phyloP scores from a whole-genome alignment of 1,140 invertebrate genomes.

The Heliothis subflexa region DNA sequence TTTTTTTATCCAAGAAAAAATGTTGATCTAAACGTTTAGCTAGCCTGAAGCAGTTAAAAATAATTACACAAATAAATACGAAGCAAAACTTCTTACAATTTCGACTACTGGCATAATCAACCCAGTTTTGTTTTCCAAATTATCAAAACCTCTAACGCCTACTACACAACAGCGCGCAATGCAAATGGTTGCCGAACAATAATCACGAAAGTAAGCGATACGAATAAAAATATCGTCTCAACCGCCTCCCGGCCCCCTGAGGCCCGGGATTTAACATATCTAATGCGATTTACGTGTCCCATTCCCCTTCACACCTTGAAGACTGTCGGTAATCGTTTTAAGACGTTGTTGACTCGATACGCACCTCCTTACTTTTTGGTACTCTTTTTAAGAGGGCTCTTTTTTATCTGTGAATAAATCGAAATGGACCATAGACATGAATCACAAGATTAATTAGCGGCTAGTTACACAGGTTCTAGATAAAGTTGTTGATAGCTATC shows the following conservation, averaged over 20 bases:
- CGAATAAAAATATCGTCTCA: slow-evolving; percentile 79
- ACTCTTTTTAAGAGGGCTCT: slow-evolving; percentile 58
- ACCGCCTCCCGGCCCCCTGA: slow-evolving; percentile 64
- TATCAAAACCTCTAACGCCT: slow-evolving; percentile 54
- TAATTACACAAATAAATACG: no score
- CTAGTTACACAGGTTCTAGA: no score
- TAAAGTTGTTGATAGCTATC: no score
- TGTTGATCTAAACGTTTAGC: no score
- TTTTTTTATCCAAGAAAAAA: no score
- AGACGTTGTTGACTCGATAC: slow-evolving; percentile 75
- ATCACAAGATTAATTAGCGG: not conserved
- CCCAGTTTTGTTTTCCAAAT: slow-evolving; percentile 25
- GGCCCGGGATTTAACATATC: slow-evolving; percentile 81
- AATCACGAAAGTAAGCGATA: slow-evolving; percentile 84
- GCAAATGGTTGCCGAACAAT: slow-evolving; percentile 80
- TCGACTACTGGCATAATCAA: no score
- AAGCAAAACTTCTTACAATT: no score
- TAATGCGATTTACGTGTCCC: slow-evolving; percentile 84
- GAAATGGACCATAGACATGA: not conserved
- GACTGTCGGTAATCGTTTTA: slow-evolving; percentile 78
- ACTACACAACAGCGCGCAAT: slow-evolving; percentile 60
- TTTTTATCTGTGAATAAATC: slow-evolving; percentile 58
- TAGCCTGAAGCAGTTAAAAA: no score
- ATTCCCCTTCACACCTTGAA: slow-evolving; percentile 71
- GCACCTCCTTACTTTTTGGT: slow-evolving; percentile 51